Evolutionary conservation across 2,797 vertebrate species (phyloP).

Genomic region (Cynopterus sphinx): DNA sequence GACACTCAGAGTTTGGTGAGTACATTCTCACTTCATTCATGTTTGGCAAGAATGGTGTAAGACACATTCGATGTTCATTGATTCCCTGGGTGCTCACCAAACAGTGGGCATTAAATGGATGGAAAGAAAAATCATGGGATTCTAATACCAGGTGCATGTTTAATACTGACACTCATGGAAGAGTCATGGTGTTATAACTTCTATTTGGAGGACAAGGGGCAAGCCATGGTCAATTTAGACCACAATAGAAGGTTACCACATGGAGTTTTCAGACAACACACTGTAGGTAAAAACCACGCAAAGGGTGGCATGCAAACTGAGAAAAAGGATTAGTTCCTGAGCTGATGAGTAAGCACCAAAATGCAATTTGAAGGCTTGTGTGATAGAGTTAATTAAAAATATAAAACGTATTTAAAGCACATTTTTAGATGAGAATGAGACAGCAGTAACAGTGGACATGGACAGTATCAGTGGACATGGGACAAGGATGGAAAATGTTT

Average conservation of each 20-base stretch:
- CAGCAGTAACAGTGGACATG: neutral
- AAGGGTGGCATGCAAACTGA: fast-evolving
- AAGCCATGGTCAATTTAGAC: neutral
- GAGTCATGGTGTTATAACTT: neutral
- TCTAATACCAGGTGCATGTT: neutral
- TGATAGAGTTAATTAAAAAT: neutral
- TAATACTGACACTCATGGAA: neutral
- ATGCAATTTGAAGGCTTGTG: neutral
- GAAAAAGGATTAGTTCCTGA: neutral
- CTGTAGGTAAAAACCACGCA: neutral
- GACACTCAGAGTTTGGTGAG: neutral
- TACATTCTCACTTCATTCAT: neutral
- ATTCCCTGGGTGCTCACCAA: neutral
- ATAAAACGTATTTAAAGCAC: neutral
- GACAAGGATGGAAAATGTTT: neutral
- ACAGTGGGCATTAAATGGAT: neutral
- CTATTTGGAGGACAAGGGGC: neutral
- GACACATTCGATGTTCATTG: neutral
- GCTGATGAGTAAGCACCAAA: neutral
- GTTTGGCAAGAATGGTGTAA: neutral
- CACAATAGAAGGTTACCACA: neutral
- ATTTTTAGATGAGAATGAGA: neutral
- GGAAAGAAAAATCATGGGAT: neutral
- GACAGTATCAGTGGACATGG: neutral
- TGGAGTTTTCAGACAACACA: neutral